Percentiles rank a stretch among this genome's conserved stretches.
phyloP scores from a whole-genome alignment of 1,140 invertebrate genomes.

The Lysiphlebus fabarum region DNA sequence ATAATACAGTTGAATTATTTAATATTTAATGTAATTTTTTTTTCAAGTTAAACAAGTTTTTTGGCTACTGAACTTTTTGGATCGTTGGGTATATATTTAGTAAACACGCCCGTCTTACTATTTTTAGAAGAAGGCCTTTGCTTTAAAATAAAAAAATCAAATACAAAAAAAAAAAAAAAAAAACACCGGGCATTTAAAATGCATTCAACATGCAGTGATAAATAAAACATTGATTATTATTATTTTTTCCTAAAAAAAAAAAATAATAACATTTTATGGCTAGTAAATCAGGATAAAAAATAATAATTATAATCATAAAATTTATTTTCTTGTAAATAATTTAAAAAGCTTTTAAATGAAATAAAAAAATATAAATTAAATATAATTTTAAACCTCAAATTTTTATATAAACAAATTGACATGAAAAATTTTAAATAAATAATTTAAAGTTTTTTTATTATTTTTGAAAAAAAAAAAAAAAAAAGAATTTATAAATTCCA shows the following conservation, averaged over 20 bases:
- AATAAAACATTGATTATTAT: not conserved
- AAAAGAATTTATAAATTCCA: constrained; percentile 28
- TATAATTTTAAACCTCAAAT: not conserved
- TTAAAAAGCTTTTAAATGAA: not conserved
- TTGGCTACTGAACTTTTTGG: constrained; percentile 10
- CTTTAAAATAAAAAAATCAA: constrained; percentile 34
- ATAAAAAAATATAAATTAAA: not conserved
- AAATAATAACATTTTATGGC: not conserved
- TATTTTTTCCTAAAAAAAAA: not conserved
- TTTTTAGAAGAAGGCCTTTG: constrained; percentile 54
- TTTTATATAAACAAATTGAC: not conserved
- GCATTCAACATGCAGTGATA: not conserved
- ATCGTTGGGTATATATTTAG: constrained; percentile 47
- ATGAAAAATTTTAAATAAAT: not conserved
- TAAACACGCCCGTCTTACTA: constrained; percentile 43
- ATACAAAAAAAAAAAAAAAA: constrained; percentile 21
- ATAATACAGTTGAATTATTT: too few species aligned
- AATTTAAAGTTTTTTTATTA: constrained; percentile 27
- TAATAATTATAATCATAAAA: not conserved
- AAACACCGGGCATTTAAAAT: constrained; percentile 10
- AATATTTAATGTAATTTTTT: too few species aligned
- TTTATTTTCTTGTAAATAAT: not conserved
- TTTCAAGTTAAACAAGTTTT: too few species aligned
- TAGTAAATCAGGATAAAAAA: constrained; percentile 13
- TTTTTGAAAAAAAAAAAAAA: constrained; percentile 1